Percentiles rank a stretch among this genome's conserved stretches.
Conservation (phyloP, 2,888 invertebrate species). For the Boloria selene region DNA sequence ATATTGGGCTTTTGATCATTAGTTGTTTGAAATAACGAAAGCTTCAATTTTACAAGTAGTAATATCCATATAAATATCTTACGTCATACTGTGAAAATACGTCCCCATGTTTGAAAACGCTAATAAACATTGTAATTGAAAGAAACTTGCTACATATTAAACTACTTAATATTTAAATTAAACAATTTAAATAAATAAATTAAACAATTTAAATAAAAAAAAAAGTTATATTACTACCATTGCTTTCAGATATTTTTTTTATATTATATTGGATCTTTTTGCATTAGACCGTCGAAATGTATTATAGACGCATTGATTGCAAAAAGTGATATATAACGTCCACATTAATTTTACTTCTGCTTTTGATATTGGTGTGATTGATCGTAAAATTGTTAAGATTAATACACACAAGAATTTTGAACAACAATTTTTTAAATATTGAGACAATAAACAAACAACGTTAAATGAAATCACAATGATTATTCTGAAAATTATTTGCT, state of each 20-base stretch:
- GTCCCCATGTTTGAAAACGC: too few species aligned
- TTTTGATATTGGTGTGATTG: constrained; percentile 18
- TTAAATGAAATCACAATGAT: not conserved
- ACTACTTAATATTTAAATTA: too few species aligned
- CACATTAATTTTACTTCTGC: constrained; percentile 34
- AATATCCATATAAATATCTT: too few species aligned
- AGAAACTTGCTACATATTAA: too few species aligned
- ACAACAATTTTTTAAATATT: not conserved
- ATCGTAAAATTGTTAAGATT: not conserved
- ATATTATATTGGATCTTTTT: not conserved
- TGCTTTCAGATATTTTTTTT: not conserved
- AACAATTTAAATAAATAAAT: too few species aligned
- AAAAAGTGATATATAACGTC: constrained; percentile 37
- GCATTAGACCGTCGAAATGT: not conserved
- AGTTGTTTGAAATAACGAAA: not conserved
- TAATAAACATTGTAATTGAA: too few species aligned
- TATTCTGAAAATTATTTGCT: not conserved
- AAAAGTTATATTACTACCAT: not conserved
- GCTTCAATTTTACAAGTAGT: constrained; percentile 4
- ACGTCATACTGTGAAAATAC: too few species aligned
- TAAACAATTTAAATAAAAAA: too few species aligned
- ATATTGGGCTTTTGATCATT: constrained; percentile 10
- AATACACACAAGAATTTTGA: not conserved
- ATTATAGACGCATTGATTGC: constrained; percentile 10
- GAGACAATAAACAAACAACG: constrained; percentile 19